Evolutionary conservation across 2,888 invertebrate genomes (phyloP), one percentile per base, ranked within the genome.

Genomic region (Patella pellucida): DNA sequence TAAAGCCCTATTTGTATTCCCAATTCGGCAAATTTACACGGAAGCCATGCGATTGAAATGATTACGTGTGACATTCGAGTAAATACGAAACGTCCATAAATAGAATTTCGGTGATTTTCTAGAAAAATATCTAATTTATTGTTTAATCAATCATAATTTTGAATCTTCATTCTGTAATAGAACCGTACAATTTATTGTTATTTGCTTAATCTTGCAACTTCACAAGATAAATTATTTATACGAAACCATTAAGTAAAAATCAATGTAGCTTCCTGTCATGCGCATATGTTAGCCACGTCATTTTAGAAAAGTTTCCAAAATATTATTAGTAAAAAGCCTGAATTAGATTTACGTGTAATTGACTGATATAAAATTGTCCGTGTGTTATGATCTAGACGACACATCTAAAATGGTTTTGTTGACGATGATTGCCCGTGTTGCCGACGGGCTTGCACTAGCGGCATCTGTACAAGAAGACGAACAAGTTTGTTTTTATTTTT

Each of bases 401-500:
- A 52, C 9, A 15, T 14, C 52, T 56, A 94, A 92, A 90, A 99
- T 98, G 98, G 97, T 99, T 91, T 92, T 98, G 90, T 94, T 98
- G 93, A 99, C 99, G 81, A 97, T 99, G 96, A 98, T 99, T 89
- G 98, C 98, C 50, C 94, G 99, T 86, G 95, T 97, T 86, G 95
- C 95, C 85, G 99, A 99, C 92, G 98, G 98, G 52, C 93, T 99
- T 83, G 98, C 98, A 75, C 92, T 99, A 86, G 97, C 97, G 78
- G 98, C 98, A 76, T 97, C 97, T 74, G 96, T 98, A 94, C 98
- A 98, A 92, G 98, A 99, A 92, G 98, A 98, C 90, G 98, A 98
- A 92, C 97, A 97, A 94, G 98, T 98, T 93, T 90, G 90, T 81
- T 74, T 51, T 68, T 12, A 52, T 69, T 52, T 23, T 31, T 31